phyloP scores from a whole-genome alignment of 2,888 invertebrate genomes.

The Argyra leucocephala region DNA sequence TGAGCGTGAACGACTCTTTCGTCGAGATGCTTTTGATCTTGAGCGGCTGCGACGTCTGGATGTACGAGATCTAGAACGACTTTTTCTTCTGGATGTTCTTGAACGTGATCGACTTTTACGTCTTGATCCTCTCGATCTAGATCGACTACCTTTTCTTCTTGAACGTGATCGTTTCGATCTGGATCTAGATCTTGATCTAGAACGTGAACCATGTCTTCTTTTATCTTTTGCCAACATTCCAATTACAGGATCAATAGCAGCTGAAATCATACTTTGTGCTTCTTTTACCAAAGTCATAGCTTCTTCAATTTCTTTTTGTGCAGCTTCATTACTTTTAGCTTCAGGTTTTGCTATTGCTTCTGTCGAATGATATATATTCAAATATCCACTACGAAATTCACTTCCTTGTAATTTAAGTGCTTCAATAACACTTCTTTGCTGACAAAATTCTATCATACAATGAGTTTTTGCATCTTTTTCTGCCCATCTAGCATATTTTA shows the following conservation, averaged over 20 bases:
- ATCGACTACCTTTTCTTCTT: conserved; percentile 40
- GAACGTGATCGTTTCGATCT: conserved; percentile 48
- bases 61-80: conserved; percentile 53
- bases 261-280: conserved; percentile 88
- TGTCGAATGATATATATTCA: conserved; percentile 78
- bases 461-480: conserved; percentile 70
- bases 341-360: conserved; percentile 87
- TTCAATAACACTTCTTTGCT: conserved; percentile 77
- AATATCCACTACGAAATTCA: conserved; percentile 58
- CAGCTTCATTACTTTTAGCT: conserved; percentile 90
- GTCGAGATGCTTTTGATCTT: conserved; percentile 53
- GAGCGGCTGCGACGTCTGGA: conserved; percentile 44
- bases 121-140: conserved; percentile 60
- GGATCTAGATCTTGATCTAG: conserved; percentile 54
- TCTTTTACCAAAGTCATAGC: conserved; percentile 95
- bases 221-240: conserved; percentile 80
- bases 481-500: conserved; percentile 89
- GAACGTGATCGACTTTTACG: conserved; percentile 54
- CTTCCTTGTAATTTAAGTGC: conserved; percentile 78
- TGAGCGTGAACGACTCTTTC: conserved; percentile 37
- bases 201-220: conserved; percentile 48
- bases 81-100: conserved; percentile 24
- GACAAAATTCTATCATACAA: conserved; percentile 86
- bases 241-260: conserved; percentile 85
- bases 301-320: conserved; percentile 90